phyloP scores from a whole-genome alignment of 2,797 vertebrate genomes.

The Brachyalestes nurse region DNA sequence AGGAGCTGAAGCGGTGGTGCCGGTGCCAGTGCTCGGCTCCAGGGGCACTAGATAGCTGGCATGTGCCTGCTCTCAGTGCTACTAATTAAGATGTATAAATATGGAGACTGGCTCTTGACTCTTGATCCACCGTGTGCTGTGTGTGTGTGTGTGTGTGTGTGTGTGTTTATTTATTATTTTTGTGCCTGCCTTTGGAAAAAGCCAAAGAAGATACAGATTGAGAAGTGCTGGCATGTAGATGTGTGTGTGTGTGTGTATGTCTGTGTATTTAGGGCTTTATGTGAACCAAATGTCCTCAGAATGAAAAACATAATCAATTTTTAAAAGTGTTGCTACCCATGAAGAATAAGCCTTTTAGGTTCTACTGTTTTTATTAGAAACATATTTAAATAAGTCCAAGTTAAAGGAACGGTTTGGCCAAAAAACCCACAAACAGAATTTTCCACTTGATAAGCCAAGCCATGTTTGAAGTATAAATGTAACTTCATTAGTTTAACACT shows the following conservation, averaged over 20 bases:
- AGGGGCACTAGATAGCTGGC: conserved; percentile 69
- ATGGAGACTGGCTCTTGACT: conserved; percentile 75
- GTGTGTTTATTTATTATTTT: not conserved
- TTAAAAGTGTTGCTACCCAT: too few species aligned
- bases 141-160: conserved; percentile 6
- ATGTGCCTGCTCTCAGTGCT: conserved; percentile 65
- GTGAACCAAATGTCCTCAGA: not conserved
- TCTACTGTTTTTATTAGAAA: too few species aligned
- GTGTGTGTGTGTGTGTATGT: too few species aligned
- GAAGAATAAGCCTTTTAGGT: too few species aligned
- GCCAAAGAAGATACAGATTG: conserved; percentile 67
- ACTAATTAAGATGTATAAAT: conserved; percentile 80
- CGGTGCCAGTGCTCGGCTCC: conserved; percentile 61
- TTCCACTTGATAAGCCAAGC: too few species aligned
- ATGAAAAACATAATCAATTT: not conserved
- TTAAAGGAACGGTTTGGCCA: too few species aligned
- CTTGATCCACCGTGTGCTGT: conserved; percentile 61
- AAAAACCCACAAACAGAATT: too few species aligned
- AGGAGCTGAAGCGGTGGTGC: conserved; percentile 1
- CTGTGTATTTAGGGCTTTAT: conserved; percentile 32
- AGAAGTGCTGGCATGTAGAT: conserved; percentile 55
- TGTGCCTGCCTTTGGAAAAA: conserved; percentile 58
- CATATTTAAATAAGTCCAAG: too few species aligned
- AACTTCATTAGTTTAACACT: too few species aligned
- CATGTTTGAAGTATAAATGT: too few species aligned